Evolutionary conservation across 2,888 invertebrate species (phyloP), one percentile per base, ranked within the genome.

Genomic region (Cheilosia impressa): DNA sequence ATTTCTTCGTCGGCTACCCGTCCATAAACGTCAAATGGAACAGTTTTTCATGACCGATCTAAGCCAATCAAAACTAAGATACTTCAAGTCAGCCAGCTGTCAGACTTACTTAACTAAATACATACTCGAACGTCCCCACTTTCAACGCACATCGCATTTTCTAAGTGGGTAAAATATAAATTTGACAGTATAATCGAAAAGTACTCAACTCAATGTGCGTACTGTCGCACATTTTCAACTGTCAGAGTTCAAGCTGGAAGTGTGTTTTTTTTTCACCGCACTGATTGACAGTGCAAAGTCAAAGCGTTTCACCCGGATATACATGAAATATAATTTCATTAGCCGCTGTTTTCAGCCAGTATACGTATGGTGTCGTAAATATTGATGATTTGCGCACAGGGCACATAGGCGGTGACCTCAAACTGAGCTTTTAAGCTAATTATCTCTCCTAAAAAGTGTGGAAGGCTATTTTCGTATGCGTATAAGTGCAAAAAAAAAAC

Each of bases 401-500:
- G 78, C 57, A 88, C 88, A 88, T 88, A 90, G 89, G 89, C 89
- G 87, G 87, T 89, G 90, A 90, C 90, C 91, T 89, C 89, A 84
- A 80, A 88, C 78, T 90, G 90, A 90, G 90, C 90, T 88, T 88
- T 88, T 89, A 90, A 91, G 90, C 90, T 90, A 90, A 87, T 87
- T 87, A 87, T 81, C 84, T 47, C 73, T 50, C 68, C 72, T 81
- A 76, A 82, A 76, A 82, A 75, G 43, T 72, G 24, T 69, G 58
- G 58, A 69, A 79, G 83, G 83, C 73, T 83, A 78, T 82, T 72
- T 60, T 53, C 58, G 65, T 24, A 53, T 19, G 9, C 45, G 57
- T 50, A 41, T 68, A 34, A 50, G 22, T 24, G 60, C 43, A 60
- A 52, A 60, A 38, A 66, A 60, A 55, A 78, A 66, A 38, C 31